A percentile compares a stretch with the other conserved stretches of the same genome.
These are phyloP conservation scores for Melanostoma mellinum DNA, from an alignment of 2,888 invertebrate genomes.

Conservation along the genomic window DNA sequence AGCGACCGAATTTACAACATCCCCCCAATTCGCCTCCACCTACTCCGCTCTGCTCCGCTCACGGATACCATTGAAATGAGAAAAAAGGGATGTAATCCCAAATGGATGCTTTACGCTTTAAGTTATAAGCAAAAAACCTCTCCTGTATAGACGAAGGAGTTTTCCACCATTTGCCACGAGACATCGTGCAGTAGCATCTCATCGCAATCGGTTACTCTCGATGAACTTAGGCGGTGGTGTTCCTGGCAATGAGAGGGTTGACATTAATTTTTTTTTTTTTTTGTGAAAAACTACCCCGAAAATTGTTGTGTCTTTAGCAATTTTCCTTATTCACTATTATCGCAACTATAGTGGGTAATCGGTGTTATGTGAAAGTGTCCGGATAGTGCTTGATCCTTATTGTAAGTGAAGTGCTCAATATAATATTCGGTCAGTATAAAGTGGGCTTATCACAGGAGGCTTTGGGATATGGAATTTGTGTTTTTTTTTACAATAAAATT, in stretches of 20 bases:
- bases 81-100: conserved; percentile 70
- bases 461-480: conserved; percentile 9
- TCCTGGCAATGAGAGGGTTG: conserved; percentile 57
- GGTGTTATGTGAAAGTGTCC: neutral
- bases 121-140: conserved; percentile 70
- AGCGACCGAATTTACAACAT: conserved; percentile 59
- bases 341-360: conserved; percentile 12
- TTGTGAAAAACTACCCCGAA: conserved; percentile 18
- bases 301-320: conserved; percentile 35
- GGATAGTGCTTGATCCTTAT: conserved; percentile 2
- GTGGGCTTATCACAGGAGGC: conserved; percentile 17
- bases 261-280: conserved; percentile 17
- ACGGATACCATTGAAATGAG: conserved; percentile 65
- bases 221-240: conserved; percentile 71
- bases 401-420: neutral
- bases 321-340: conserved; percentile 27
- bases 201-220: conserved; percentile 71
- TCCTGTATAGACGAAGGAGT: conserved; percentile 66
- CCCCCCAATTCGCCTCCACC: conserved; percentile 28
- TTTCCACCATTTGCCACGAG: conserved; percentile 71
- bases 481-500: conserved; percentile 22
- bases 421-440: no score
- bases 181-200: conserved; percentile 70
- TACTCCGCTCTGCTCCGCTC: conserved; percentile 22
- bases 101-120: conserved; percentile 71